Conservation (phyloP, 2,797 vertebrate genomes). For the Gallinago solitaria region DNA sequence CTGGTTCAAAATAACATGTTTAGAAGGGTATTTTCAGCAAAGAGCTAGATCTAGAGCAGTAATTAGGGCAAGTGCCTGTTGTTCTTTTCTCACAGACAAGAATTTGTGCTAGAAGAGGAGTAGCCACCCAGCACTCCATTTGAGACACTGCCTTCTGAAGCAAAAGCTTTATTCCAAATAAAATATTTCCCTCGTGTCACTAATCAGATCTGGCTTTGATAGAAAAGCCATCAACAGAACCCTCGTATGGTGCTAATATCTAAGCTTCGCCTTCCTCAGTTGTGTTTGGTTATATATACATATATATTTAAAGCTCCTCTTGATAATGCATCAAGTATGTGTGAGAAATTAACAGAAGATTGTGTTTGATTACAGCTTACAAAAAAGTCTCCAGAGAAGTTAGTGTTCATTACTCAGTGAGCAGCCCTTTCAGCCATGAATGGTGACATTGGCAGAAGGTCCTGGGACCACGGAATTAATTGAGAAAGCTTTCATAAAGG, state of each 20-base stretch:
- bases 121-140: background rate
- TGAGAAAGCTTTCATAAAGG: conserved; percentile 52
- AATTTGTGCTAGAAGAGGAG: background rate
- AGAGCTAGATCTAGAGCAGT: background rate
- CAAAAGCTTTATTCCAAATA: conserved; percentile 16
- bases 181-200: background rate
- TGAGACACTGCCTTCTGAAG: background rate
- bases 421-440: conserved; percentile 31
- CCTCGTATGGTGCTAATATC: background rate
- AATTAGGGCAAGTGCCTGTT: background rate
- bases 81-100: background rate
- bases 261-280: background rate
- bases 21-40: conserved; percentile 3
- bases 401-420: conserved; percentile 17
- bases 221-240: background rate
- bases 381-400: conserved; percentile 31
- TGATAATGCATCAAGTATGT: conserved; percentile 33
- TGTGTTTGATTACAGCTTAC: conserved; percentile 21
- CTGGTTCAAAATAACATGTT: background rate
- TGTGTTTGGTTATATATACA: background rate
- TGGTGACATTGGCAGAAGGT: conserved; percentile 56
- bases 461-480: conserved; percentile 1
- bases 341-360: conserved; percentile 44
- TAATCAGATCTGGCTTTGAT: conserved; percentile 30
- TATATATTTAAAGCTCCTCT: conserved; percentile 9